Base-by-base conservation (phyloP, 2,888 invertebrate genomes). In the Allygus modestus region DNA sequence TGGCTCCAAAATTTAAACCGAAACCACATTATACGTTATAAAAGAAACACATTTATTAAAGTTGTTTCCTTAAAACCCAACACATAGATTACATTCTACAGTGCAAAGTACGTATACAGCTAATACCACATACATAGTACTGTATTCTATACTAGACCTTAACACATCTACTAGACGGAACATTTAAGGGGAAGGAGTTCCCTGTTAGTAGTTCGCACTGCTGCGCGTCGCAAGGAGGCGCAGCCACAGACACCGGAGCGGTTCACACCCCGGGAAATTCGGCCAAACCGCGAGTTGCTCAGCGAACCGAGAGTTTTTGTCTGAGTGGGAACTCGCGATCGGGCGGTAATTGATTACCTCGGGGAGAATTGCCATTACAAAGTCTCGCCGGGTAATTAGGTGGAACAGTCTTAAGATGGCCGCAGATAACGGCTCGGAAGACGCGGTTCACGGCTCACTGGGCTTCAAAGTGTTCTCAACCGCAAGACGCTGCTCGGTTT, bases 391-490 rank as follows among this genome's bases (percentile, higher is more conserved):
- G 46, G 26, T 37, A 79, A 58, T 79, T 58, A 58, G 51, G 31
- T n/a, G 79, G 37, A 79, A 69, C 20, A 51, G 77, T 79, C 79
- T 79, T 79, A 79, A 79, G 79, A 79, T 79, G 79, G 79, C 79
- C 79, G 37, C 28, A 26, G 77, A 77, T 77, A 77, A 77, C 51
- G 37, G 43, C 33, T 54, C 58, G 51, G 51, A 79, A 79, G 58
- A 54, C 51, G 33, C 12, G 33, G 5, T n/a, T 79, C 37, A 31
- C 79, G 28, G 51, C 23, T 37, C 28, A n/a, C 17, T 58, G 79
- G 1, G 37, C 79, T 20, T 33, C 79, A 79, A 79, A 79, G 79
- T 79, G 79, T 28, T 51, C 26, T 15, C 73, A 73, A 41, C 69
- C 73, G 26, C 73, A 15, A 73, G 20, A 15, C 73, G 43, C 1